Evolutionary conservation across 2,888 invertebrate genomes (phyloP).

Genomic region (Erynnis tages): DNA sequence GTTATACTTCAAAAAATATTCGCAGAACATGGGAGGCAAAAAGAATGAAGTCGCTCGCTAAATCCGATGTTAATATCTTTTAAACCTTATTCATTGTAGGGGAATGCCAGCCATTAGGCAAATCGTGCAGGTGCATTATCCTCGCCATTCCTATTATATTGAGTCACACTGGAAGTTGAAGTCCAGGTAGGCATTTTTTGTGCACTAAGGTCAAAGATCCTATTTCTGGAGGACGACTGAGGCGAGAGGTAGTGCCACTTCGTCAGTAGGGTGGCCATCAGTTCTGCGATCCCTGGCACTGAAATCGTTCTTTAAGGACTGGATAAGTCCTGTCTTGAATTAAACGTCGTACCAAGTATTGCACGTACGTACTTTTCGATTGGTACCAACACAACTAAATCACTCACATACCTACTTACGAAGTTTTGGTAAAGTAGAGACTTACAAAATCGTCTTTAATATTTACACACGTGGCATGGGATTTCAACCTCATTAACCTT

Average conservation of each 20-base stretch:
- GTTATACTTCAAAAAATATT: constrained; percentile 1
- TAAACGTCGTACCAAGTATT: too few relatives aligned
- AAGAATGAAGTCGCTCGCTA: neutral
- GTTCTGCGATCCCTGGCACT: neutral
- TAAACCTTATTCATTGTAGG: constrained; percentile 14
- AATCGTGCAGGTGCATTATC: constrained; percentile 22
- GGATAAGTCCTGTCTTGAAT: too few relatives aligned
- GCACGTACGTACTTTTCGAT: too few relatives aligned
- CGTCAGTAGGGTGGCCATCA: constrained; percentile 6
- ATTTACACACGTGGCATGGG: too few relatives aligned
- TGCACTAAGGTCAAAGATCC: constrained; percentile 15
- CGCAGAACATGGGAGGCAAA: constrained; percentile 1
- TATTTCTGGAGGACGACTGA: neutral
- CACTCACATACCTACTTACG: too few relatives aligned
- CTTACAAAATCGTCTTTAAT: too few relatives aligned
- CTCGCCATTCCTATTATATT: constrained; percentile 26
- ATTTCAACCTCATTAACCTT: too few relatives aligned
- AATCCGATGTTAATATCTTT: constrained; percentile 10
- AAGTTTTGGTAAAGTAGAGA: too few relatives aligned
- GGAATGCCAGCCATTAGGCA: constrained; percentile 1
- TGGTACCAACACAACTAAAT: too few relatives aligned
- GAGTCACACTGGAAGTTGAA: constrained; percentile 18
- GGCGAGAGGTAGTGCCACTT: neutral
- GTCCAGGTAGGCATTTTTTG: constrained; percentile 25
- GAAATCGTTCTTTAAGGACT: constrained; percentile 8